A percentile compares a stretch with the other conserved stretches of the same genome.
phyloP scores from a whole-genome alignment of 2,113 vertebrate species.

The Thamnophis sirtalis region DNA sequence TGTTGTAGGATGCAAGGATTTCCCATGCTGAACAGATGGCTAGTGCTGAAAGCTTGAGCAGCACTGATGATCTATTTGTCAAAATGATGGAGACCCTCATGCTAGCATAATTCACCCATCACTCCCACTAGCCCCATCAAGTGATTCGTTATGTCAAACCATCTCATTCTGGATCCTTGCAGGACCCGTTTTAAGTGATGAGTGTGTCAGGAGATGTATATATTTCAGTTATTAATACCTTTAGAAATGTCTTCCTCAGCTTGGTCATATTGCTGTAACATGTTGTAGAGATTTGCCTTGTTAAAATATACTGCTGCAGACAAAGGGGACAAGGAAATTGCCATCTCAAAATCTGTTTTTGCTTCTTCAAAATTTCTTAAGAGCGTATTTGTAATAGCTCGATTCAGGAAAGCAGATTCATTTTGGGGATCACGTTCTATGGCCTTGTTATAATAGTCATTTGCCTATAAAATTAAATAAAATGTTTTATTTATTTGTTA shows the following conservation, averaged over 20 bases:
- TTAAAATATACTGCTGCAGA: constrained; percentile 71
- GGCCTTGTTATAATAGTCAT: constrained; percentile 69
- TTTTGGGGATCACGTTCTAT: constrained; percentile 68
- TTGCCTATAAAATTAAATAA: constrained; percentile 63
- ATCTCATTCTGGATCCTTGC: background rate
- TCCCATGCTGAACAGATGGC: background rate
- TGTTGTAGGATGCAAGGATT: background rate
- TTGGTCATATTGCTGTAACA: constrained; percentile 67
- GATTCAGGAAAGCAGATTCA: constrained; percentile 70
- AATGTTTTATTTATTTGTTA: background rate
- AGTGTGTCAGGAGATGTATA: background rate
- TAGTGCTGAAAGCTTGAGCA: background rate
- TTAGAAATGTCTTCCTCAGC: constrained; percentile 68
- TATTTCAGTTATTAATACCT: constrained; percentile 50
- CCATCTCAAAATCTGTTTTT: constrained; percentile 69
- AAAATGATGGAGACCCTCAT: background rate
- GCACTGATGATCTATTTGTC: background rate
- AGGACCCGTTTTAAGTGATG: background rate
- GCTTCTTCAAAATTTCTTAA: constrained; percentile 69
- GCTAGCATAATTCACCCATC: background rate
- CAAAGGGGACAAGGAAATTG: constrained; percentile 60
- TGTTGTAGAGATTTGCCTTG: constrained; percentile 64
- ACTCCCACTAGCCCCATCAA: background rate
- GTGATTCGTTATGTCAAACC: background rate
- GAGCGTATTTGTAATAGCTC: constrained; percentile 68